Base-by-base conservation (phyloP, 1,140 invertebrate species). In the Drosophila bipectinata region DNA sequence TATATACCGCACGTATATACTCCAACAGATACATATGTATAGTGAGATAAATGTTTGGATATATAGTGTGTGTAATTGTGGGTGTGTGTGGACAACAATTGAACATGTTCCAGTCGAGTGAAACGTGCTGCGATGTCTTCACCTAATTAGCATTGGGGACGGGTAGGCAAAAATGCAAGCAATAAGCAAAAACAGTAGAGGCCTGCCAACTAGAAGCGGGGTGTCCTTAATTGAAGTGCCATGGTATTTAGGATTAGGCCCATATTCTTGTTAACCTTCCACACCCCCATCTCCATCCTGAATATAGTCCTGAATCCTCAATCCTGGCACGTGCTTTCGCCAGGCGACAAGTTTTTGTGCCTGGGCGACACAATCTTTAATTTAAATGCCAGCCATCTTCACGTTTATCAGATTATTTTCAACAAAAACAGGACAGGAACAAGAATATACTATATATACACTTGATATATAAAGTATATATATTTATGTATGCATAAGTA, bases 361-460 rank as follows among this genome's bases (percentile, higher is more conserved):
- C 72, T 75, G 64, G 69, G 56, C 56, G 71, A 37, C 62, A 68
- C 82, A 87, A 88, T 88, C 82, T 88, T 88, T 88, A 87, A 87
- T 87, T 87, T 87, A 88, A 82, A 88, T 87, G 83, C 79, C 67
- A 87, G 83, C 83, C 83, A 87, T 88, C 83, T 79, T 83, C 83
- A 87, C 79, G 83, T 83, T 83, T 73, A 87, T 88, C 83, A 76
- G 83, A 87, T 87, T 69, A 88, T 69, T 69, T 69, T 76, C 63
- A 72, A 79, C 79, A 88, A 62, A 61, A 66, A 71, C 75, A 79
- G 47, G 49, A 48, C 21, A 28, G 45, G 54, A 14, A 53, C 6
- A 18, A 14, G 30, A 24, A 53, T 53, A 45, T 32, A 51, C 4
- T 45, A 9, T 41, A 8, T 28, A 39, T 55, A 59, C n/a, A n/a